Base-by-base conservation (phyloP, 2,888 invertebrate species). In the Zelleria hepariella region DNA sequence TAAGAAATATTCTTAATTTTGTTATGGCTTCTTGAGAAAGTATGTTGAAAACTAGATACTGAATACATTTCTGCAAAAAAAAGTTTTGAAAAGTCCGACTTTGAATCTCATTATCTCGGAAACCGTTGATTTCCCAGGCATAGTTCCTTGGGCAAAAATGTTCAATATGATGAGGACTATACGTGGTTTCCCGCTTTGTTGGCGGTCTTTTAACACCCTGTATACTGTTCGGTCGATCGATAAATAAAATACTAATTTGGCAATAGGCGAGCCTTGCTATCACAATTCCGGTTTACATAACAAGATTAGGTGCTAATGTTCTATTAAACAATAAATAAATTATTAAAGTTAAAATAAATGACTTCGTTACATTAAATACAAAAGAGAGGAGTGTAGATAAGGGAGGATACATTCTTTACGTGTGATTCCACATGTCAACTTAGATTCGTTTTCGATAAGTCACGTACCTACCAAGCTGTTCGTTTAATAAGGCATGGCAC, bases 261-360 rank as follows among this genome's bases (percentile, higher is more conserved):
- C 58, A 42, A 47, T 58, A 59, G 48, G 48, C 54, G 25, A 59
- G 26, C 60, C 60, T 60, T 61, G 57, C 60, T 61, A 63, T 27
- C 60, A 61, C 60, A 53, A 58, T 32, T 51, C 51, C n/a, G 10
- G 15, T 47, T 48, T 24, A 57, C 15, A 10, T 15, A 24, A 21
- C 18, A 53, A 15, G 15, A 7, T 0, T 55, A 27, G 32, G 20
- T 23, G 21, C 8, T 48, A 6, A 57, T 6, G 15, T 47, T 24
- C 18, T 47, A 47, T 24, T 24, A 25, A 51, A 57, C 57, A 86
- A 86, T 86, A 86, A 86, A 86, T 86, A 82, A 82, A 84, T 85
- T 84, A 75, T 67, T 67, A 63, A 2, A 42, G 65, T 75, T 75
- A 68, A 69, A 60, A 80, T 85, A 82, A 77, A 79, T 86, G 86